Evolutionary conservation across 2,113 vertebrate species (phyloP).

Genomic region (Crotalus horridus): DNA sequence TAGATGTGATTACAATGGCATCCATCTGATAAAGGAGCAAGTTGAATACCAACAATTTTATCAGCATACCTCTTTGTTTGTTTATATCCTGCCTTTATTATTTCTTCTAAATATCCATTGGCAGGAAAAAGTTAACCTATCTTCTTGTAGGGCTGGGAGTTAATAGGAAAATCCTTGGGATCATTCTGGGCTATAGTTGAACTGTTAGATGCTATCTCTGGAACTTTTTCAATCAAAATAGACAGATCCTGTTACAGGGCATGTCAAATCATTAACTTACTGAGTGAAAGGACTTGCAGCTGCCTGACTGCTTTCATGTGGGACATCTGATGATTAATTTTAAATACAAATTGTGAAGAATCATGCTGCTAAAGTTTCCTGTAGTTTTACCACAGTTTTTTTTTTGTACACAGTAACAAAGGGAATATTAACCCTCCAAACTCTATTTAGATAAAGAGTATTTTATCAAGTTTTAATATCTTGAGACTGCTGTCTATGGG

Average conservation of each 20-base stretch:
- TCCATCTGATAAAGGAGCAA: neutral
- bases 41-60: neutral
- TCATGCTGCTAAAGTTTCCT: slow-evolving; percentile 43
- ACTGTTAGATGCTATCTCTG: slow-evolving; percentile 56
- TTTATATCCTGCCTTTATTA: neutral
- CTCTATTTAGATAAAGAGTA: slow-evolving; percentile 31
- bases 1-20: neutral
- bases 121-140: neutral
- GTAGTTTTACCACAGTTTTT: slow-evolving; percentile 64
- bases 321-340: slow-evolving; percentile 58
- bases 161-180: fast-evolving
- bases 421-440: slow-evolving; percentile 6
- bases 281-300: slow-evolving; percentile 50
- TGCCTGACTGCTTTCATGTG: slow-evolving; percentile 58
- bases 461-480: slow-evolving; percentile 12
- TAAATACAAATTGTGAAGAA: slow-evolving; percentile 61
- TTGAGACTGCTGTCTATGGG: neutral
- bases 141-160: fast-evolving
- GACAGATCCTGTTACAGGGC: slow-evolving; percentile 40
- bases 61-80: neutral
- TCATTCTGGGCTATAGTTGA: slow-evolving; percentile 13
- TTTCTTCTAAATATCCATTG: neutral
- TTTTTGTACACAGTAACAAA: slow-evolving; percentile 43
- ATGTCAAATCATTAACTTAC: slow-evolving; percentile 50
- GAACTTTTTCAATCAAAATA: slow-evolving; percentile 52